These are phyloP conservation scores for Bombus impatiens DNA, from an alignment of 1,140 invertebrate genomes.

Conservation along the genomic window DNA sequence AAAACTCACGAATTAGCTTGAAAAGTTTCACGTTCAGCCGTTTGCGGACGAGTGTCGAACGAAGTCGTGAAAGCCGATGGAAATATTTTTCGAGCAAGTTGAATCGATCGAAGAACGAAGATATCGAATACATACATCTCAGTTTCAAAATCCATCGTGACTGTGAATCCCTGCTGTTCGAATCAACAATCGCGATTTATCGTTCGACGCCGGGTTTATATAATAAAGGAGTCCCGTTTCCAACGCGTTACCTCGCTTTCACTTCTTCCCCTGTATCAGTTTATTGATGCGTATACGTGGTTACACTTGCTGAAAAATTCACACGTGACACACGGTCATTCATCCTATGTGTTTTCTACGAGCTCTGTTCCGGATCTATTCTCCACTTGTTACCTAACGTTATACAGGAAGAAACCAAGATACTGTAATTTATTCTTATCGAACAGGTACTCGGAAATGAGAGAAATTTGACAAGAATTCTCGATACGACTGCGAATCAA, in stretches of 20 bases:
- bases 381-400: slow-evolving; percentile 2
- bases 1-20: not conserved
- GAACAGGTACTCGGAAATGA: not conserved
- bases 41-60: too few species aligned
- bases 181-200: slow-evolving; percentile 35
- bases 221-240: slow-evolving; percentile 39
- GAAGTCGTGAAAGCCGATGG: not conserved
- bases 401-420: not conserved
- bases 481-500: not conserved
- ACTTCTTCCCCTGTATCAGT: slow-evolving; percentile 34
- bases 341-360: not conserved
- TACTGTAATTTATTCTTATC: not conserved
- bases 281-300: slow-evolving; percentile 22
- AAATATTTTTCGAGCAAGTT: not conserved
- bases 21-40: not conserved
- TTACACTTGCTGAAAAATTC: slow-evolving; percentile 24
- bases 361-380: not conserved
- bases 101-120: not conserved
- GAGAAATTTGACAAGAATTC: not conserved
- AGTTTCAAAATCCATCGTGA: slow-evolving; percentile 16
- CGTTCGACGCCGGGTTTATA: slow-evolving; percentile 20
- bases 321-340: slow-evolving; percentile 28
- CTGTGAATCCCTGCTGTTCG: not conserved
- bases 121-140: not conserved
- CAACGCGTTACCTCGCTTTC: slow-evolving; percentile 34